Evolutionary conservation across 2,113 vertebrate genomes (phyloP), one percentile per base, ranked within the genome.

Genomic region (Erythrolamprus reginae): DNA sequence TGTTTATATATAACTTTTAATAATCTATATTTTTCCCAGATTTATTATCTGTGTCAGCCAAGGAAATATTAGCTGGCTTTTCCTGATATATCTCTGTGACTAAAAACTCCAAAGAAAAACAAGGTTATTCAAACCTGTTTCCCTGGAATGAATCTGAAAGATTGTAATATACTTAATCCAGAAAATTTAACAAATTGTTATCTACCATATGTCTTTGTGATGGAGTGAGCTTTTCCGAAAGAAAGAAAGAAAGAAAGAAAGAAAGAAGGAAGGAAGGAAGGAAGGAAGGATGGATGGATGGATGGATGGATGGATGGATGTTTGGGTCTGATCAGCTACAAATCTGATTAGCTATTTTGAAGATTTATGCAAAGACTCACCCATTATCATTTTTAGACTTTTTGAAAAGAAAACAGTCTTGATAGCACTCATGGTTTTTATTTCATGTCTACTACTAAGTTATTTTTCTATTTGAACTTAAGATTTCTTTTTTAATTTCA

Each of bases 341-440:
- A 7, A 5, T 87, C 38, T 33, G 77, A 33, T 21, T 87, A 26
- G 24, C 48, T 8, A 7, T 28, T 47, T 24, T 19, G 50, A 88
- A 92, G 56, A 8, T 1, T 4, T 51, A 5, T 2, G 26, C 55
- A 5, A 91, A 85, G 3, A 42, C 82, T 84, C 86, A 92, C 83
- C 61, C 7, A 55, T 6, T 7, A 38, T 47, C 0, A 5, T 21
- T 77, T 77, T 42, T 5, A 38, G 19, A 51, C 86, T 88, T 93
- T 94, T 94, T 83, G 90, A 96, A 95, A 94, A 12, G 38, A 87
- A 89, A 91, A 93, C 56, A 15, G 33, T 92, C 88, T 55, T 91
- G 92, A 52, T 65, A 45, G 24, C 0, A 56, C 33, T 93, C 87
- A 58, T 1, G 65, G 17, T 82, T 91, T 92, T 93, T 58, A 77